Evolutionary conservation across 2,797 vertebrate genomes (phyloP).

Genomic region (Microhierax caerulescens): DNA sequence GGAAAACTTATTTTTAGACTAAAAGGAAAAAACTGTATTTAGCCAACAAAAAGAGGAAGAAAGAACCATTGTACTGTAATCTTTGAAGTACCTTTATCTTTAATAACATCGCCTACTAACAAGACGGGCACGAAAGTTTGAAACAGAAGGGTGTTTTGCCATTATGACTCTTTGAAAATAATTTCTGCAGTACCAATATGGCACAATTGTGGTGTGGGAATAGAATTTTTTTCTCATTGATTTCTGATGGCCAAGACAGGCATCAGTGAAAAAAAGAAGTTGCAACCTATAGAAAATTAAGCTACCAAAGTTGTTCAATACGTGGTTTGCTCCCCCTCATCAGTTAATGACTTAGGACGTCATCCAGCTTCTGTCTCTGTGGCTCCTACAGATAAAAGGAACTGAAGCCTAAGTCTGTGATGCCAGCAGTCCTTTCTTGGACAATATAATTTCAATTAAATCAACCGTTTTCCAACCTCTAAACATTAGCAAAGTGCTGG

Average conservation of each 20-base stretch:
- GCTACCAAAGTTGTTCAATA: background rate
- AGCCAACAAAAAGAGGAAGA: background rate
- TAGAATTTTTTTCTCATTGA: background rate
- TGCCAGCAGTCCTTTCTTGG: background rate
- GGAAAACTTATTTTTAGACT: background rate
- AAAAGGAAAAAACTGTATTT: background rate
- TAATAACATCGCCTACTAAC: background rate
- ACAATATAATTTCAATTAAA: background rate
- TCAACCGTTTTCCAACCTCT: background rate
- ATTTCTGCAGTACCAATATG: background rate
- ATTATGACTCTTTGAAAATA: background rate
- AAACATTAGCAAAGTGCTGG: background rate
- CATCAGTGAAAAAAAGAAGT: background rate
- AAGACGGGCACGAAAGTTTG: background rate
- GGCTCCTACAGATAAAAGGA: background rate
- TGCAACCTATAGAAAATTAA: background rate
- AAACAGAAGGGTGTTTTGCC: background rate
- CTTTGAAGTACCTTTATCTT: background rate
- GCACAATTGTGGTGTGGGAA: background rate
- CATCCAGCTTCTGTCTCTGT: background rate
- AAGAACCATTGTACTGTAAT: fast-evolving
- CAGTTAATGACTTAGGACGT: background rate
- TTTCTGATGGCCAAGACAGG: background rate
- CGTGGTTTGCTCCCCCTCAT: background rate
- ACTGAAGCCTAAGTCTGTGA: background rate